Percentiles rank a stretch among this genome's conserved stretches.
Conservation (phyloP, 1,140 invertebrate genomes). For the Prorops nasuta region DNA sequence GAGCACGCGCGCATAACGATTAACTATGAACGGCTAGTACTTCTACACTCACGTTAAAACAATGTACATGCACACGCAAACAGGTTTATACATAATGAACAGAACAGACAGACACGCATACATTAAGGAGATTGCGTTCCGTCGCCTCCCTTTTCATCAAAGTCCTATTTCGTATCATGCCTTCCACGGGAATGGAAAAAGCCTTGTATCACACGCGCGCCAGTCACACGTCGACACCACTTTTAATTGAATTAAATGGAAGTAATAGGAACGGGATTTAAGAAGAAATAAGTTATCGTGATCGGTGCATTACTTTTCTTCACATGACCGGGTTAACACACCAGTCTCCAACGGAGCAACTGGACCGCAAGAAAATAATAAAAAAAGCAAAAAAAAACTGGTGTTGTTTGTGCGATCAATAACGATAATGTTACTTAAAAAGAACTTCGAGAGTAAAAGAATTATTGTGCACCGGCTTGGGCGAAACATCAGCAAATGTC, state of each 20-base stretch:
- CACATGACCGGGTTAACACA: slow-evolving; percentile 28
- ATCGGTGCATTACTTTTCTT: slow-evolving; percentile 35
- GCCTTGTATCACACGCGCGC: slow-evolving; percentile 15
- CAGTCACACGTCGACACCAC: slow-evolving; percentile 45
- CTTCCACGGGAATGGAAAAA: too few species aligned
- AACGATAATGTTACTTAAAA: slow-evolving; percentile 47
- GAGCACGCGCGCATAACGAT: too few species aligned
- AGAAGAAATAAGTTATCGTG: slow-evolving; percentile 23
- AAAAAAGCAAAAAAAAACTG: slow-evolving; percentile 24
- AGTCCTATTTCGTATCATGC: too few species aligned
- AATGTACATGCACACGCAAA: too few species aligned
- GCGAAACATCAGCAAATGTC: slow-evolving; percentile 37
- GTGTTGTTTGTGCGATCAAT: slow-evolving; percentile 33
- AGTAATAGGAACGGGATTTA: slow-evolving; percentile 26
- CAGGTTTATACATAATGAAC: too few species aligned
- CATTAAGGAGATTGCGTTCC: too few species aligned
- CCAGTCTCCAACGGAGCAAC: slow-evolving; percentile 26
- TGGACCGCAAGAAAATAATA: slow-evolving; percentile 16
- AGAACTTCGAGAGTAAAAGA: slow-evolving; percentile 33
- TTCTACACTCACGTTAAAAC: too few species aligned
- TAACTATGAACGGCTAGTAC: too few species aligned
- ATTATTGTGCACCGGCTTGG: too few species aligned
- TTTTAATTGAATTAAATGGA: slow-evolving; percentile 32
- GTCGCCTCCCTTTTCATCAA: too few species aligned
- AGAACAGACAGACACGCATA: too few species aligned